Base-by-base conservation (phyloP, 1,140 invertebrate species). In the Papilio xuthus region DNA sequence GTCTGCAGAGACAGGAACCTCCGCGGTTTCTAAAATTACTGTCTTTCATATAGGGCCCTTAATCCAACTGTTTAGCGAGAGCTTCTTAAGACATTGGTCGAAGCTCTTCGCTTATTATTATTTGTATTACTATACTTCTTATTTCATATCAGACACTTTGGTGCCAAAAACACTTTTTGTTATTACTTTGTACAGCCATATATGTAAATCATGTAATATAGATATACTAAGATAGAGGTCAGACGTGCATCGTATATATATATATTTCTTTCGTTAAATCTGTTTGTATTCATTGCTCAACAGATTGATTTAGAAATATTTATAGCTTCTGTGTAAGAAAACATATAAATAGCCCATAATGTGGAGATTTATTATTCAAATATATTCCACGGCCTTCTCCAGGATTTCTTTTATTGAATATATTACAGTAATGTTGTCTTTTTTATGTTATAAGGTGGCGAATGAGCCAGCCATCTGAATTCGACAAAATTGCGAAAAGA, bases 121-220 rank as follows among this genome's bases (percentile, higher is more conserved):
- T n/a, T n/a, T n/a, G n/a, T n/a, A n/a, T 18, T 53, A 7, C 7
- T 15, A 13, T 15, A 47, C 44, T 47, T 42, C 77, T 79, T 81
- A 78, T 81, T 78, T 69, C 77, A 60, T 50, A 75, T 79, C 79
- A 83, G 81, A 84, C 83, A 79, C 63, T 74, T 77, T 13, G 83
- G 77, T 81, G 80, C 83, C 81, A 73, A 78, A n/a, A 79, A 69
- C n/a, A 63, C 37, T 76, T 76, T 63, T 63, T 42, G 74, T 37
- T 41, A 63, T 56, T 42, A 76, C 56, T 7, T 32, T 53, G 15
- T 4, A 10, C 60, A 53, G 10, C 26, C 42, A 44, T n/a, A 75
- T 26, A 20, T 71, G 23, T 67, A 67, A 67, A 67, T 67, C 60
- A 67, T 15, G 60, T 26, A 67, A 28, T 28, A 26, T 18, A 50